These are phyloP conservation scores for Nebria brevicollis DNA, from an alignment of 2,888 invertebrate genomes.

Conservation along the genomic window DNA sequence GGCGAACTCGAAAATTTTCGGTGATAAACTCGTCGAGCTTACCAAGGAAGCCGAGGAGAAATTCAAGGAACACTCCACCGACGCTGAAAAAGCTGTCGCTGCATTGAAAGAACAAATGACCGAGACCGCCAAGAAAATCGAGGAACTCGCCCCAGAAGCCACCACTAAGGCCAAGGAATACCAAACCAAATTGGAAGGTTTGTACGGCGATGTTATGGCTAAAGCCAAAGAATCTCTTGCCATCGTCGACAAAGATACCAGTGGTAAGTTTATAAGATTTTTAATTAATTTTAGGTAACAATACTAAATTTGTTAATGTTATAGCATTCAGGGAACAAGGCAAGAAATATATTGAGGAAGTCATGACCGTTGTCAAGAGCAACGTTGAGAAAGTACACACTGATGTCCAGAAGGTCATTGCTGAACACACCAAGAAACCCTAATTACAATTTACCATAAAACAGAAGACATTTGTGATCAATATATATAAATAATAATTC, in stretches of 20 bases:
- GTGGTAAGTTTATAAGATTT: constrained; percentile 3
- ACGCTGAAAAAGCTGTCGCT: constrained; percentile 15
- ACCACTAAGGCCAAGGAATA: constrained; percentile 32
- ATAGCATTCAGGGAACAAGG: constrained; percentile 19
- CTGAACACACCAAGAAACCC: constrained; percentile 15
- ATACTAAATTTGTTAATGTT: not conserved
- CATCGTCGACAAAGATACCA: constrained; percentile 26
- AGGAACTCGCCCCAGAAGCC: constrained; percentile 20
- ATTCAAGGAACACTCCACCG: constrained; percentile 29
- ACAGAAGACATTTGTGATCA: constrained; percentile 17
- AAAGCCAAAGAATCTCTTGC: constrained; percentile 26
- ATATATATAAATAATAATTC: not conserved
- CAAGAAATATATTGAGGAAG: constrained; percentile 22
- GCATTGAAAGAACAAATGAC: constrained; percentile 13
- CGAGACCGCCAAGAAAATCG: constrained; percentile 32
- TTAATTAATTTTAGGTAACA: not conserved
- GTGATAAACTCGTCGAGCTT: constrained; percentile 22
- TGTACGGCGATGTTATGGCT: constrained; percentile 19
- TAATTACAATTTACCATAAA: constrained; percentile 10
- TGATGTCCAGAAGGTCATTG: constrained; percentile 13
- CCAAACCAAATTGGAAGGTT: constrained; percentile 5
- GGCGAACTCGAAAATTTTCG: constrained; percentile 32
- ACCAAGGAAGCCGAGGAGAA: constrained; percentile 16
- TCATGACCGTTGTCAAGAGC: constrained; percentile 26
- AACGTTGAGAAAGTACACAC: constrained; percentile 21